Evolutionary conservation across 2,113 vertebrate genomes (phyloP), one percentile per base, ranked within the genome.

Genomic region (Tachycineta bicolor): DNA sequence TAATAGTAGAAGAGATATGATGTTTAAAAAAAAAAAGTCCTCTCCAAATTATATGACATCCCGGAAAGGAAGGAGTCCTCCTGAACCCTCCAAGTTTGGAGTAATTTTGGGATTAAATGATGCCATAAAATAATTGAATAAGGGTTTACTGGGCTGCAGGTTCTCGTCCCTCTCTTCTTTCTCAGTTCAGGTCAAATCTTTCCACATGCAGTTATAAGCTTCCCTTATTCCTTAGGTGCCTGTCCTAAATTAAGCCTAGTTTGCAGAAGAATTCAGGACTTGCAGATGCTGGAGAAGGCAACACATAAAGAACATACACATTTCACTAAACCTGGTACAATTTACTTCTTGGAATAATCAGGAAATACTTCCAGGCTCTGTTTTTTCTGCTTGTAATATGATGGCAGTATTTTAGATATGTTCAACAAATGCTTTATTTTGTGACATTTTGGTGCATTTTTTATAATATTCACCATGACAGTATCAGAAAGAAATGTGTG

Each of bases 151-250:
- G 74, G 37, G 24, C 37, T 87, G 64, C 31, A 70, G 25, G 28
- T 63, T 75, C 63, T 86, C 34, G 47, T 58, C 10, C 46, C 25
- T 62, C 25, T 11, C 11, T 41, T 75, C 21, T 58, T 85, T n/a
- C 7, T 71, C 64, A 70, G 23, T 23, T 70, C 74, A 62, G 46
- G 56, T 46, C 56, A 59, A 64, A 46, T 79, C 56, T 65, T 88
- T 64, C 62, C 28, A 46, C 17, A 8, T 0, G 0, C 14, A 20
- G 13, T 49, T 37, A 31, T 0, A 8, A 71, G 28, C 33, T 10
- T 63, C 59, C 20, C 15, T 64, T 94, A 26, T 52, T 75, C 39
- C 44, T 85, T 56, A 39, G 44, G 28, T 22, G 20, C 25, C 65
- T 71, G 49, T 26, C 31, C 76, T 79, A 56, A 80, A 73, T 28